Evolutionary conservation across 2,888 invertebrate genomes (phyloP).

Genomic region (Drosophila gaucha): DNA sequence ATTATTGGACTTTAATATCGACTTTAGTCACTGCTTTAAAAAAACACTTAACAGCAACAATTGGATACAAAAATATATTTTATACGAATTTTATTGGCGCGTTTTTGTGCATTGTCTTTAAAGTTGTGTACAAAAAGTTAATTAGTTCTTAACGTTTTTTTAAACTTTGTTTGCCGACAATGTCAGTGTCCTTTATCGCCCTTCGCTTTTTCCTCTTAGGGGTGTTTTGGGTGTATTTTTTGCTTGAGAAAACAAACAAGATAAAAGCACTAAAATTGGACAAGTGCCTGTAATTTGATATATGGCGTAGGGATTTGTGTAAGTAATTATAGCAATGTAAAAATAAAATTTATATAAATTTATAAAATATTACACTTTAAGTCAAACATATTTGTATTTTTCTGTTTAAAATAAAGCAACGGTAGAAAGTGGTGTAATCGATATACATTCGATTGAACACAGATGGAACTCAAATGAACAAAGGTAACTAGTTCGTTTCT

Average conservation of each 20-base stretch:
- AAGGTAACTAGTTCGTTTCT: neutral
- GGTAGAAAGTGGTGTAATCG: neutral
- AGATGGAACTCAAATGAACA: neutral
- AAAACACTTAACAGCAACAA: slow-evolving; percentile 4
- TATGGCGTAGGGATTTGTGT: neutral
- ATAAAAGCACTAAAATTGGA: slow-evolving; percentile 57
- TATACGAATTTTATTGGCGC: slow-evolving; percentile 1
- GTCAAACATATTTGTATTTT: neutral
- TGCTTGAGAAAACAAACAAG: slow-evolving; percentile 49
- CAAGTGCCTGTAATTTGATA: slow-evolving; percentile 15
- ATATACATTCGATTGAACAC: neutral
- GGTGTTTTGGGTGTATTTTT: slow-evolving; percentile 58
- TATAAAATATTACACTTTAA: neutral
- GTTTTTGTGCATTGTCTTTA: slow-evolving; percentile 30
- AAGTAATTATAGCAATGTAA: neutral
- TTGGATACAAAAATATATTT: slow-evolving; percentile 12
- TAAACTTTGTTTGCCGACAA: slow-evolving; percentile 66
- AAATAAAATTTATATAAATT: no score
- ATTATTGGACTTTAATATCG: slow-evolving; percentile 42
- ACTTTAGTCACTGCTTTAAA: slow-evolving; percentile 49
- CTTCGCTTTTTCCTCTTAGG: slow-evolving; percentile 68
- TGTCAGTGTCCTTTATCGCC: slow-evolving; percentile 77
- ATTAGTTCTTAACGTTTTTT: slow-evolving; percentile 26
- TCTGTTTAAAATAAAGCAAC: neutral
- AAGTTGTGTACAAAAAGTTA: slow-evolving; percentile 9